phyloP scores from a whole-genome alignment of 2,797 vertebrate species.

The Alauda arvensis region DNA sequence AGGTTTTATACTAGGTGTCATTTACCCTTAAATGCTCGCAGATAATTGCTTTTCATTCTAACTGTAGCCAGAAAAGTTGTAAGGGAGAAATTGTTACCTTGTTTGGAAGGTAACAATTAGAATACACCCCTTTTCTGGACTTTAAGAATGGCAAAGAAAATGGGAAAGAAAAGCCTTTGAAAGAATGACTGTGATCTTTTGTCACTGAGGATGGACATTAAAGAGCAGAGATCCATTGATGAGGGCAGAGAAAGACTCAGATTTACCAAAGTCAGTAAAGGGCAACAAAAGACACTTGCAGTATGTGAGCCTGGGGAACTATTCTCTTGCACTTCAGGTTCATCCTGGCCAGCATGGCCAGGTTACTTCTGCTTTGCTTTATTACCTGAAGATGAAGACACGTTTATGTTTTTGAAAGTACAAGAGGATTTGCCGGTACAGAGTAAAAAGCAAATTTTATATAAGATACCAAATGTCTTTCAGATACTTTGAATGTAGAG shows the following conservation, averaged over 20 bases:
- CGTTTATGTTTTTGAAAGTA: not conserved
- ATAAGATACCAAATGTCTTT: not conserved
- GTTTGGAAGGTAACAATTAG: not conserved
- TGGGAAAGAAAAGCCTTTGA: not conserved
- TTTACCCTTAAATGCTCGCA: not conserved
- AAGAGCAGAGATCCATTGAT: not conserved
- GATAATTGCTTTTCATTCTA: not conserved
- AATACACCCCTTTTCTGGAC: not conserved
- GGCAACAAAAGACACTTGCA: not conserved
- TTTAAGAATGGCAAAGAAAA: not conserved
- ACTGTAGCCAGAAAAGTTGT: not conserved
- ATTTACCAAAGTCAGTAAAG: not conserved
- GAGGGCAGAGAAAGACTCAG: not conserved
- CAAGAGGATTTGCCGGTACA: not conserved
- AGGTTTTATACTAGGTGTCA: not conserved
- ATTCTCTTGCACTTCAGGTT: not conserved
- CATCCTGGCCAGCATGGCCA: accelerated
- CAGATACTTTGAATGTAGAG: not conserved
- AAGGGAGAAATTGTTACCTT: not conserved
- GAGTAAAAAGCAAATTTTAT: not conserved
- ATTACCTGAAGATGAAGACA: not conserved
- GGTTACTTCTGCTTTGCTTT: not conserved
- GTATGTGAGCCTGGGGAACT: not conserved
- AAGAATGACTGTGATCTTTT: not conserved
- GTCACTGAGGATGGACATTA: not conserved